These are phyloP conservation scores for Omphaloscelis lunosa DNA, from an alignment of 2,888 invertebrate genomes.

Conservation along the genomic window DNA sequence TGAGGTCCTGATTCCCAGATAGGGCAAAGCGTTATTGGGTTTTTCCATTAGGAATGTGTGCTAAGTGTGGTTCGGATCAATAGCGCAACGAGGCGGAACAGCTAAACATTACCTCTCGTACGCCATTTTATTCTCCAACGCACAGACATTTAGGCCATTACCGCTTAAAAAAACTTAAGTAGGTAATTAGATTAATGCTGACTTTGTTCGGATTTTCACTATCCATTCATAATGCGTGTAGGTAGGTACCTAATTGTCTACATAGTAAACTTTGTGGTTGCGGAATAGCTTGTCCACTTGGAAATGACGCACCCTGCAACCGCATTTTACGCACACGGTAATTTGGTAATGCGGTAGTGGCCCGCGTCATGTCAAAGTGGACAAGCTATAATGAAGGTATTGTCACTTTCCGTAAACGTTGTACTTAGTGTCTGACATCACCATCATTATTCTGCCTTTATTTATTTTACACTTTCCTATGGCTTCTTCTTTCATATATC, in stretches of 20 bases:
- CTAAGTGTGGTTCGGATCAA: background rate
- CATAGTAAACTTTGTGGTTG: slow-evolving; percentile 4
- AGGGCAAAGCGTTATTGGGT: too few species aligned
- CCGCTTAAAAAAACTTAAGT: slow-evolving; percentile 5
- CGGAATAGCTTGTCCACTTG: too few species aligned
- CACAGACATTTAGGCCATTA: background rate
- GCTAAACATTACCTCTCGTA: background rate
- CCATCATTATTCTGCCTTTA: background rate
- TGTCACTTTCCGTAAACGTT: background rate
- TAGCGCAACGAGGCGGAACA: background rate
- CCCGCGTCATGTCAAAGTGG: too few species aligned
- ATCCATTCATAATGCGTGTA: background rate
- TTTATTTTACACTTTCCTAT: background rate
- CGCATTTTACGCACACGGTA: too few species aligned
- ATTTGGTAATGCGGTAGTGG: too few species aligned
- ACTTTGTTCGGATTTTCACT: slow-evolving; percentile 1
- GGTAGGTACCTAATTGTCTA: background rate
- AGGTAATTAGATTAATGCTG: background rate
- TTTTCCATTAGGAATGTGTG: background rate
- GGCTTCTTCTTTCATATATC: background rate
- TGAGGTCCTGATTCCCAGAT: too few species aligned
- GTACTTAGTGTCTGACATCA: background rate
- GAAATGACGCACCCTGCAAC: too few species aligned
- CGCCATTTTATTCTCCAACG: background rate
- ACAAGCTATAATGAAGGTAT: too few species aligned